Base-by-base conservation (phyloP, 2,888 invertebrate genomes). In the Spialia ferax region DNA sequence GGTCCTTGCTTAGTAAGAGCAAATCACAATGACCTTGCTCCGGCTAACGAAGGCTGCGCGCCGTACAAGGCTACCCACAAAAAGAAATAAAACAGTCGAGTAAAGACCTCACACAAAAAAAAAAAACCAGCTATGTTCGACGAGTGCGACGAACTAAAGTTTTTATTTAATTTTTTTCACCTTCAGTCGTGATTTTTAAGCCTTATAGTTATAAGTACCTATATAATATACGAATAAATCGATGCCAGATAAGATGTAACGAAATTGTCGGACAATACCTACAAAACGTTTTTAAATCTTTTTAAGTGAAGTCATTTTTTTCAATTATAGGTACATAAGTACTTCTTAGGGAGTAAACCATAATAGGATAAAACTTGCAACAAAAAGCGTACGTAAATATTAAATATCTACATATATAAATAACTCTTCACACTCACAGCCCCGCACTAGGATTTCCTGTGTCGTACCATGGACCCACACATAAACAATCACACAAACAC, bases 31-130 rank as follows among this genome's bases (percentile, higher is more conserved):
- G 91, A 90, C 92, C 92, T 92, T 92, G 92, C 84, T 79, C 83
- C 79, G 82, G 86, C 87, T 89, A 90, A 90, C 89, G 92, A 92
- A 92, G 92, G 91, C 90, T 91, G 84, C 83, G 80, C 81, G 78
- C 86, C 85, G 76, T 83, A 88, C 84, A 87, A 84, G 87, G 86
- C 82, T 82, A 81, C 78, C 75, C 75, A 76, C 78, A 80, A 85
- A 87, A 89, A 83, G 82, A 85, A 86, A 85, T 80, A 87, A 86
- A 81, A 78, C 71, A 74, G 77, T 80, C 80, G 79, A 79, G 80
- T 86, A 85, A 89, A 91, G 88, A 89, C 87, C 84, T 87, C 89
- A 82, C 86, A 89, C 87, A 91, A 91, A 91, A 62, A 91, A 91
- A 85, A 85, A 62, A 67, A 84, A 80, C 77, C 75, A 79, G 70